Conservation (phyloP, 2,888 invertebrate genomes). For the Auanema freiburgensis region DNA sequence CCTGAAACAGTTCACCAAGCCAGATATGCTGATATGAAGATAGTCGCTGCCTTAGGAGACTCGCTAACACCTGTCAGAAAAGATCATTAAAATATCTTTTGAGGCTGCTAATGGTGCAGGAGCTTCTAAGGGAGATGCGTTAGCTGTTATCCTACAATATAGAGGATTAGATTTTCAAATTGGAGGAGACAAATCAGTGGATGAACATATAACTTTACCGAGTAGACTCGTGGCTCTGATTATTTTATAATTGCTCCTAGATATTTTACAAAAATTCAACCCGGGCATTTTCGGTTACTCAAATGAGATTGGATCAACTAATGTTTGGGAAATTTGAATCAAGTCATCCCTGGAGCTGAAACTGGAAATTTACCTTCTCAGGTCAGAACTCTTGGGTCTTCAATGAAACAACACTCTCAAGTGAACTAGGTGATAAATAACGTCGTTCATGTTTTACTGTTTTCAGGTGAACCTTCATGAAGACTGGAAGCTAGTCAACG, state of each 20-base stretch:
- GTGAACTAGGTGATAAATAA: conserved; percentile 20
- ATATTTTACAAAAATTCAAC: conserved; percentile 78
- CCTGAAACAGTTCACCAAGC: conserved; percentile 65
- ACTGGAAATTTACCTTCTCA: conserved; percentile 40
- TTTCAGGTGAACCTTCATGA: conserved; percentile 42
- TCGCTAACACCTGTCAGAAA: conserved; percentile 46
- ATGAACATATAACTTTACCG: conserved; percentile 48
- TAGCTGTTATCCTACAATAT: conserved; percentile 51
- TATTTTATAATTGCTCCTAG: conserved; percentile 17
- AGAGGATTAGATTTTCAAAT: conserved; percentile 50
- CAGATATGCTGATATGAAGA: conserved; percentile 45
- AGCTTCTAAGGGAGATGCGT: conserved; percentile 40
- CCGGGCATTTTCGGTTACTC: conserved; percentile 75
- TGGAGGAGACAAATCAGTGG: conserved; percentile 46
- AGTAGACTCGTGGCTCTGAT: conserved; percentile 29
- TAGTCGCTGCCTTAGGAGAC: conserved; percentile 51
- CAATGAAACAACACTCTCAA: conserved; percentile 39
- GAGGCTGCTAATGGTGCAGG: conserved; percentile 55
- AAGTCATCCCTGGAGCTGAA: conserved; percentile 50
- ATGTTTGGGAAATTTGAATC: conserved; percentile 50
- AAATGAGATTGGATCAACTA: conserved; percentile 71
- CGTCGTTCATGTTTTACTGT: conserved; percentile 12
- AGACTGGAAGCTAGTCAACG: conserved; percentile 58
- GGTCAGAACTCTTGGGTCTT: conserved; percentile 41
- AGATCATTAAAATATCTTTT: not conserved